phyloP scores from a whole-genome alignment of 2,888 invertebrate species.

The Danaus chrysippus region DNA sequence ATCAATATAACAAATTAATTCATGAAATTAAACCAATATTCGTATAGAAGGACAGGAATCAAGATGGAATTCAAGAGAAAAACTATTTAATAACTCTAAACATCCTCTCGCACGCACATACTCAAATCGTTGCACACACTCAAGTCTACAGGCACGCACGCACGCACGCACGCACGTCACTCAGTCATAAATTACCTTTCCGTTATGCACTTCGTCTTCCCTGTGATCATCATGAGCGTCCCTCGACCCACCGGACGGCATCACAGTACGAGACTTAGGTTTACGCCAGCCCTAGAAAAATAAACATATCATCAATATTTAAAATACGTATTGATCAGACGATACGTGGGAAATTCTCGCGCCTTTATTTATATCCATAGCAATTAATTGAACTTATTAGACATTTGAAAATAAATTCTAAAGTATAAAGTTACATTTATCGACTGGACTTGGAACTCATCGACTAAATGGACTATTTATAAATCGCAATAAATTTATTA shows the following conservation, averaged over 20 bases:
- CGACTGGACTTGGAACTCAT: too few relatives aligned
- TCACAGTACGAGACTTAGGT: slow-evolving; percentile 87
- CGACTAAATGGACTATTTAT: neutral
- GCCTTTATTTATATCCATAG: too few relatives aligned
- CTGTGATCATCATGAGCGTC: slow-evolving; percentile 60
- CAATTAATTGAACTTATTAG: too few relatives aligned
- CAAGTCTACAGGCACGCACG: neutral
- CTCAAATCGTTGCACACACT: neutral
- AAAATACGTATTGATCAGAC: too few relatives aligned
- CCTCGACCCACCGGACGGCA: slow-evolving; percentile 76
- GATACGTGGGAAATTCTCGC: too few relatives aligned
- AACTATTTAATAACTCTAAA: too few relatives aligned
- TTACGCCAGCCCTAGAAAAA: slow-evolving; percentile 86
- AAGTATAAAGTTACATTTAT: too few relatives aligned
- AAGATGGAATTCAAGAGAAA: too few relatives aligned
- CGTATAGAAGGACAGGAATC: too few relatives aligned
- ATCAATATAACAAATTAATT: too few relatives aligned
- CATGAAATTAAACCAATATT: too few relatives aligned
- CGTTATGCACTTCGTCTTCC: slow-evolving; percentile 58
- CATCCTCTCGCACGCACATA: neutral
- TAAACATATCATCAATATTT: neutral
- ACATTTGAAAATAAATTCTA: too few relatives aligned
- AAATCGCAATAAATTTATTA: neutral
- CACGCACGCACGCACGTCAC: neutral
- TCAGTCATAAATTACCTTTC: slow-evolving; percentile 46